Conservation (phyloP, 2,113 vertebrate species). For the Caretta caretta region DNA sequence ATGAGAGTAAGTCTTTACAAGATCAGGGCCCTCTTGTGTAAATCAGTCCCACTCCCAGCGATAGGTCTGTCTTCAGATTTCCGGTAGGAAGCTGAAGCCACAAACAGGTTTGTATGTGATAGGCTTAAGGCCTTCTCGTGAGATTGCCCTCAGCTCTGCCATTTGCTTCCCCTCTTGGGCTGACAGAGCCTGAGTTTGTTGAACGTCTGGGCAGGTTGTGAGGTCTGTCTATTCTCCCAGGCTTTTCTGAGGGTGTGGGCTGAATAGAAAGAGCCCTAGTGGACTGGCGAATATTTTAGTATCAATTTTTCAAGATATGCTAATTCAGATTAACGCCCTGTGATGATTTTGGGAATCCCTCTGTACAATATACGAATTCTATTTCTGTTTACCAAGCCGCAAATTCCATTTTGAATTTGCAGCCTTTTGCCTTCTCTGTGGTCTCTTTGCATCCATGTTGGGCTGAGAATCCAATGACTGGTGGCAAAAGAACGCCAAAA, state of each 20-base stretch:
- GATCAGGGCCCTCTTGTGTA: neutral
- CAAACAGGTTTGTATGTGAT: accelerated
- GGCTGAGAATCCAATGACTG: neutral
- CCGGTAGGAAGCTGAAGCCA: neutral
- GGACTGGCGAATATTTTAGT: constrained; percentile 27
- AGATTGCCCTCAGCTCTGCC: neutral
- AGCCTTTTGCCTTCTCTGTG: neutral
- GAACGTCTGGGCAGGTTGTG: constrained; percentile 36
- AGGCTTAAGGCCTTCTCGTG: accelerated
- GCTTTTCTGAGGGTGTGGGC: constrained; percentile 5
- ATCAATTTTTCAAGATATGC: constrained; percentile 54
- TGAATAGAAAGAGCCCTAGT: constrained; percentile 48
- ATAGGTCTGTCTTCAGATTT: neutral
- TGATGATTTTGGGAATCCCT: neutral
- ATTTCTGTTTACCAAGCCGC: neutral
- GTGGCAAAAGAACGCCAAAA: neutral
- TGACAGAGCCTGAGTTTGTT: constrained; percentile 58
- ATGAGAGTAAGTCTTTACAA: neutral
- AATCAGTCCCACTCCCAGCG: accelerated
- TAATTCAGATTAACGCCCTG: neutral
- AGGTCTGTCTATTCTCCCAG: constrained; percentile 22
- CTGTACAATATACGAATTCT: neutral
- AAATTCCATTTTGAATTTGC: neutral
- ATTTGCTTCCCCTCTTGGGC: constrained; percentile 43
- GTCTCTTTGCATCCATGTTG: neutral